These are phyloP conservation scores for Habroteleia sp. DNA, from an alignment of 2,888 invertebrate genomes.

Conservation along the genomic window DNA sequence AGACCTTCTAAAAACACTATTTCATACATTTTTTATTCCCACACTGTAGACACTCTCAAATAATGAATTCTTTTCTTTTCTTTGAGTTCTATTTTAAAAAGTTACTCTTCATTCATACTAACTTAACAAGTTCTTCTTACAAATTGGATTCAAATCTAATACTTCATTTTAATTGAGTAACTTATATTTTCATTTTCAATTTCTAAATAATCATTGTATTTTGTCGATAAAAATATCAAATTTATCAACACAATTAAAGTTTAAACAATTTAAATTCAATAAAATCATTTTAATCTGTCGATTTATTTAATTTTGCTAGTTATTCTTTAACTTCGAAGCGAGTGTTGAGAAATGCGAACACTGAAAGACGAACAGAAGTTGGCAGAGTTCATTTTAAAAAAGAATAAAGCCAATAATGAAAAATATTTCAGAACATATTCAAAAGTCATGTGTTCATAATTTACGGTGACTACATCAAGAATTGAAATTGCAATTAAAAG, in stretches of 20 bases:
- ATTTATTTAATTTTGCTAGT: no score
- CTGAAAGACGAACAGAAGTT: slow-evolving; percentile 5
- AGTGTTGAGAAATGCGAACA: slow-evolving; percentile 4
- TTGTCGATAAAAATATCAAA: no score
- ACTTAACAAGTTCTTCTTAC: slow-evolving; percentile 16
- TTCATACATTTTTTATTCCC: slow-evolving; percentile 40
- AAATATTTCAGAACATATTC: slow-evolving; percentile 12
- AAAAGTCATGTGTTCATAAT: slow-evolving; percentile 2
- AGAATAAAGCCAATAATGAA: slow-evolving; percentile 26
- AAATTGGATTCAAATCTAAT: slow-evolving; percentile 30
- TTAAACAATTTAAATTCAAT: not conserved
- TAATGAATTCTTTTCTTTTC: slow-evolving; percentile 32
- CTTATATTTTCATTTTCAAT: slow-evolving; percentile 4
- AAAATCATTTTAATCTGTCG: not conserved
- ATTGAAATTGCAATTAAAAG: slow-evolving; percentile 7
- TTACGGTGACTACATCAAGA: not conserved
- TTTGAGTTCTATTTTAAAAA: slow-evolving; percentile 36
- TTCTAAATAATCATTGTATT: slow-evolving; percentile 11
- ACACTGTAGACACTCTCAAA: slow-evolving; percentile 21
- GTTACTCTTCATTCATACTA: slow-evolving; percentile 20
- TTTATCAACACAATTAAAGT: no score
- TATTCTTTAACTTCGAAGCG: slow-evolving; percentile 1
- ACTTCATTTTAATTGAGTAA: slow-evolving; percentile 22
- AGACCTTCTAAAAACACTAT: slow-evolving; percentile 17
- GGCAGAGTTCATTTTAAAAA: slow-evolving; percentile 9